Evolutionary conservation across 2,113 vertebrate genomes (phyloP).

Genomic region (Ochotona princeps): DNA sequence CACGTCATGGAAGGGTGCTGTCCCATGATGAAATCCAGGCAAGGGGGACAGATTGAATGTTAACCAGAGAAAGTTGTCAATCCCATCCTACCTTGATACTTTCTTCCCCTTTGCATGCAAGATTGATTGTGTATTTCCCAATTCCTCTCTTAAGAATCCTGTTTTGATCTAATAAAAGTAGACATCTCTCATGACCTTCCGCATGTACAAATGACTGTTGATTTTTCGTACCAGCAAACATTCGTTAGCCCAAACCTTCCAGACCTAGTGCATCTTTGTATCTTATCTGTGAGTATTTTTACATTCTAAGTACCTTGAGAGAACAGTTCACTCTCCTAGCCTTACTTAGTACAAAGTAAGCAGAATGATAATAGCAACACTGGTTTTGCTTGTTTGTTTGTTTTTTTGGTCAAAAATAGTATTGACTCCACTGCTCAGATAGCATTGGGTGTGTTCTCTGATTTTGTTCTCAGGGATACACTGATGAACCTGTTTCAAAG

Average conservation of each 20-base stretch:
- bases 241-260: neutral
- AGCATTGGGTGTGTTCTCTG: neutral
- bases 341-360: neutral
- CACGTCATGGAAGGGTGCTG: neutral
- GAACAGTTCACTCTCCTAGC: neutral
- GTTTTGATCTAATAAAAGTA: neutral
- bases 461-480: constrained; percentile 86
- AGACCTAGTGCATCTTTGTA: neutral
- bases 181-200: neutral
- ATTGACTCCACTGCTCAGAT: too few species aligned
- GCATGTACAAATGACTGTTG: neutral
- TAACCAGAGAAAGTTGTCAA: neutral
- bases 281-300: neutral
- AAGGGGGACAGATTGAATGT: neutral
- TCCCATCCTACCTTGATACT: neutral
- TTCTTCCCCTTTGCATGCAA: neutral
- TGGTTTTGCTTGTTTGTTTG: too few species aligned
- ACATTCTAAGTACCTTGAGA: neutral
- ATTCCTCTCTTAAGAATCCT: neutral
- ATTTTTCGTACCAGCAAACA: neutral
- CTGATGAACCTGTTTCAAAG: constrained; percentile 91
- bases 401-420: neutral
- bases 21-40: neutral
- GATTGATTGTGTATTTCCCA: neutral
- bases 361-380: neutral